A percentile compares a stretch with the other conserved stretches of the same genome.
These are phyloP conservation scores for Chelonus formosanus DNA, from an alignment of 2,888 invertebrate genomes.

Conservation along the genomic window DNA sequence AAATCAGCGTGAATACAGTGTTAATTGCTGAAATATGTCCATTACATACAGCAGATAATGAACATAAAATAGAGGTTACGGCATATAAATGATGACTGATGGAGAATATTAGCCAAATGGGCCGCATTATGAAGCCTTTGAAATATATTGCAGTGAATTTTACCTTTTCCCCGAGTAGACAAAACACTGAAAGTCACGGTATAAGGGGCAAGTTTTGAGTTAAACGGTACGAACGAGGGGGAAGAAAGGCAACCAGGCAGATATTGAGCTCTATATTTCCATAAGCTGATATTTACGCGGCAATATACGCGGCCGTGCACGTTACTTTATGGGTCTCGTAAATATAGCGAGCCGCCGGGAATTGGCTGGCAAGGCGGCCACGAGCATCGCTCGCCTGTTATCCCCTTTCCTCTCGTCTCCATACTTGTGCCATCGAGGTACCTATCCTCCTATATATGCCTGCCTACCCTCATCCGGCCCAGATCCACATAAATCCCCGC, in stretches of 20 bases:
- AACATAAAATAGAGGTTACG: too few relatives aligned
- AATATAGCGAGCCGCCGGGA: constrained; percentile 63
- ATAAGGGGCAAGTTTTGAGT: constrained; percentile 9
- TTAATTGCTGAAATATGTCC: too few relatives aligned
- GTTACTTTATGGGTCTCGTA: constrained; percentile 65
- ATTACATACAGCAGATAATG: too few relatives aligned
- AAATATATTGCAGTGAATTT: constrained; percentile 8
- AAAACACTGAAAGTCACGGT: constrained; percentile 7
- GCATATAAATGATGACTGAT: too few relatives aligned
- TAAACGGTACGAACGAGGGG: constrained; percentile 32
- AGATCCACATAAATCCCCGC: constrained; percentile 57
- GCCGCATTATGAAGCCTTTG: constrained; percentile 14
- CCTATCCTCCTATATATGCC: constrained; percentile 34
- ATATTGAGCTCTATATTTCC: constrained; percentile 70
- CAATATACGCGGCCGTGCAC: constrained; percentile 65
- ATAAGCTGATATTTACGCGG: constrained; percentile 70
- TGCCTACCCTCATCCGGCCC: constrained; percentile 43
- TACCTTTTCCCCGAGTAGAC: too few relatives aligned
- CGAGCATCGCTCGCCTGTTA: constrained; percentile 47
- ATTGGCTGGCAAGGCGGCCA: constrained; percentile 62
- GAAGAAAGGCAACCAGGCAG: constrained; percentile 59
- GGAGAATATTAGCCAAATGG: neutral
- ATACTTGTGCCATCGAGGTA: constrained; percentile 2
- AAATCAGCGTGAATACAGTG: too few relatives aligned
- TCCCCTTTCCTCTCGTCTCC: constrained; percentile 33